phyloP scores from a whole-genome alignment of 2,888 invertebrate genomes.

The Epinotia nisella region DNA sequence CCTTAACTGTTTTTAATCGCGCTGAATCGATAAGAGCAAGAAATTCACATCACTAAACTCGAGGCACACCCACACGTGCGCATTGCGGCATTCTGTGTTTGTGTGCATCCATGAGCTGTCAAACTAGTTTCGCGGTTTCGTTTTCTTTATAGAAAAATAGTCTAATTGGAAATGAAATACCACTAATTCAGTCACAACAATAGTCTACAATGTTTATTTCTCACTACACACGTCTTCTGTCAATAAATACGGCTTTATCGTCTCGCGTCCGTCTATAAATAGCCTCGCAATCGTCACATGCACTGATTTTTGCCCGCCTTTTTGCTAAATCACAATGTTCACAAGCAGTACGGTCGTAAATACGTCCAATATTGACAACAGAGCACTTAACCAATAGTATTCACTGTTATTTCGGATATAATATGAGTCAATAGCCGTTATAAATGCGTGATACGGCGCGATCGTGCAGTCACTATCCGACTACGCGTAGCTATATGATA shows the following conservation, averaged over 20 bases:
- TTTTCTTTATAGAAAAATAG: conserved; percentile 52
- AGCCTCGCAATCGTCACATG: conserved; percentile 73
- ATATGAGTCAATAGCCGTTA: conserved; percentile 59
- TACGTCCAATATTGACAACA: conserved; percentile 54
- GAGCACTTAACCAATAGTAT: conserved; percentile 57
- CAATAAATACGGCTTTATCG: conserved; percentile 63
- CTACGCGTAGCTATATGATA: conserved; percentile 57
- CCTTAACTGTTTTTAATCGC: conserved; percentile 75
- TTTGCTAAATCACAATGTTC: conserved; percentile 66
- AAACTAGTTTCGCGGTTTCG: conserved; percentile 78
- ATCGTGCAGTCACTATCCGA: conserved; percentile 72
- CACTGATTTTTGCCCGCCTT: conserved; percentile 78
- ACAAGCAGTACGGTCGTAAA: conserved; percentile 51
- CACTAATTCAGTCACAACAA: conserved; percentile 49
- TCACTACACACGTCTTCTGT: conserved; percentile 51
- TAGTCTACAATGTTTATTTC: conserved; percentile 53
- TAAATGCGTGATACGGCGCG: conserved; percentile 67
- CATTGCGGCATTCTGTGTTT: conserved; percentile 53
- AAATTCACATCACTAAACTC: conserved; percentile 76
- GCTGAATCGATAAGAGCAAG: conserved; percentile 78
- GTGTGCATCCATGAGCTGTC: conserved; percentile 76
- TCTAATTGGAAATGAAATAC: conserved; percentile 54
- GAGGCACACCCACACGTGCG: conserved; percentile 69
- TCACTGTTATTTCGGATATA: conserved; percentile 57
- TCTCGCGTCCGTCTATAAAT: conserved; percentile 76